Base-by-base conservation (phyloP, 1,140 invertebrate species). In the Cherax quadricarinatus region DNA sequence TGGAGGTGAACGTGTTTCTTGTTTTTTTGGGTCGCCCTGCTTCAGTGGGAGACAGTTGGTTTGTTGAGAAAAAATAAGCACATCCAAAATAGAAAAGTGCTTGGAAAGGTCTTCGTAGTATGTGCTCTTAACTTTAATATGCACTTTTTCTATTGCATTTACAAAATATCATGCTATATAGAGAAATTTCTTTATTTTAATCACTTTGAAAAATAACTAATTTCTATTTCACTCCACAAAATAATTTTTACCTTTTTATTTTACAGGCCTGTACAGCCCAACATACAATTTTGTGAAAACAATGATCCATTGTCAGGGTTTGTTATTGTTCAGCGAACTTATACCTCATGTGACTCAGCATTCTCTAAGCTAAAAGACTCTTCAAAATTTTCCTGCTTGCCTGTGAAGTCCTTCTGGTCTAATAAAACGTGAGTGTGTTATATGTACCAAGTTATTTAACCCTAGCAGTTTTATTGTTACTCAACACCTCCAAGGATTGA, bases 251-350 rank as follows among this genome's bases (percentile, higher is more conserved):
- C 21, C 21, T 75, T 41, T 75, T 75, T 30, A 75, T 75, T 75
- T 75, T 75, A 75, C 70, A 75, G 70, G 70, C 70, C n/a, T 30
- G n/a, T 75, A 75, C 16, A 75, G n/a, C 6, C 24, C 66, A 70
- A n/a, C 21, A 5, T 6, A 1, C 14, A 18, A 18, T 18, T 70
- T 70, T 70, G 66, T 12, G 66, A 18, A 3, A 6, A 21, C 66
- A 75, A 30, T 75, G n/a, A 75, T 75, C 70, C 70, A 75, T n/a
- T 75, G 24, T 75, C 70, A 75, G 70, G 30, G 5, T 75, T 75
- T 75, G n/a, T 75, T 30, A 30, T 75, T 75, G 70, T 75, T 30
- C n/a, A 75, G 21, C 70, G 70, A 75, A n/a, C 5, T 21, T 75
- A 75, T n/a, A 7, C 6, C 9, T 9, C n/a, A 30, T 9, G 21